Conservation (phyloP, 2,888 invertebrate species). For the Standfussiana lucernea region DNA sequence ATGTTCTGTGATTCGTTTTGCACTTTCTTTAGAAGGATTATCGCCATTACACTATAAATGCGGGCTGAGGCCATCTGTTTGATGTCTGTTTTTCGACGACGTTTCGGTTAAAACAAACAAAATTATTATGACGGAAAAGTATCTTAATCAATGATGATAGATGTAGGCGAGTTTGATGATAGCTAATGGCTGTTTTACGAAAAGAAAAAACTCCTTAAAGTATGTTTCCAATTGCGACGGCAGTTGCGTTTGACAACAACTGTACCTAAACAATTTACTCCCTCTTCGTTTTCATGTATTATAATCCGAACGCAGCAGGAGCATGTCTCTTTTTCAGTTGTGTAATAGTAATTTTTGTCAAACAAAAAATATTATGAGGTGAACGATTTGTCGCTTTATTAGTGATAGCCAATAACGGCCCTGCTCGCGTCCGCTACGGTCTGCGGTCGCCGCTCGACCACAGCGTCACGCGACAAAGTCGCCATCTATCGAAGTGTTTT, state of each 20-base stretch:
- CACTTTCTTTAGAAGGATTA: slow-evolving; percentile 32
- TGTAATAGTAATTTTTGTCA: background rate
- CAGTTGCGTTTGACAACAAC: background rate
- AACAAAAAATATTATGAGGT: background rate
- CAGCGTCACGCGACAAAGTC: background rate
- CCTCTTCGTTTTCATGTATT: background rate
- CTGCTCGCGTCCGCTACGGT: background rate
- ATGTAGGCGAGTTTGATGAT: background rate
- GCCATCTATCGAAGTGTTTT: background rate
- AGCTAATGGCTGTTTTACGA: too few relatives aligned
- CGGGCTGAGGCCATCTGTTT: background rate
- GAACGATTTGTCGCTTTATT: background rate
- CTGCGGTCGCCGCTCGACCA: background rate
- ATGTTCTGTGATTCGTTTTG: slow-evolving; percentile 10
- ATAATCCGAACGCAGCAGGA: background rate
- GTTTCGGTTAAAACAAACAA: background rate
- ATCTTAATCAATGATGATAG: background rate
- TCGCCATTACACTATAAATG: background rate
- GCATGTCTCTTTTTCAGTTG: background rate
- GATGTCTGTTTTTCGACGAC: background rate
- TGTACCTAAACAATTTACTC: background rate
- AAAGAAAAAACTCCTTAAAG: background rate
- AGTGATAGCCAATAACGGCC: background rate
- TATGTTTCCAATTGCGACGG: background rate
- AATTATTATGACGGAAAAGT: background rate